Base-by-base conservation (phyloP, 1,140 invertebrate genomes). In the Drosophila rhopaloa region DNA sequence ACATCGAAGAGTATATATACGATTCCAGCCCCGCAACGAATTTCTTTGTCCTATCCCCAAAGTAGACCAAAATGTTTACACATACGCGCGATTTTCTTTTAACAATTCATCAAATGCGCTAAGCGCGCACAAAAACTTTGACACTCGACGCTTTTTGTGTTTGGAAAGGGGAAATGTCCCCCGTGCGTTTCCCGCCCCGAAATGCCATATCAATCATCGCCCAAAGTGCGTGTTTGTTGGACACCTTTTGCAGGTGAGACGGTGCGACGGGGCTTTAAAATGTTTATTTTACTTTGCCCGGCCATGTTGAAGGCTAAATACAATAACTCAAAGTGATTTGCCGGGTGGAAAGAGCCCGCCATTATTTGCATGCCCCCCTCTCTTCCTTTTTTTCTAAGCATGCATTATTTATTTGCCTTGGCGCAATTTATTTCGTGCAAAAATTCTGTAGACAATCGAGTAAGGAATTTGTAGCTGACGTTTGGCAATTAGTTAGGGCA, bases 81-180 rank as follows among this genome's bases (percentile, higher is more conserved):
- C 84, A 88, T 89, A 88, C 81, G 84, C 84, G 76, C 85, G 81
- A 89, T 89, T 88, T 88, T 84, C 84, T 88, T 89, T 88, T 74
- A 88, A 88, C 84, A 88, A 88, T 88, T 88, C 84, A 88, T 88
- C 84, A 88, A 88, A 80, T 68, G 84, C 85, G 84, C 81, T 89
- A 84, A 88, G 85, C 77, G 85, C 76, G 68, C 76, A 74, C 84
- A 81, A 65, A 79, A 88, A 88, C 84, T 88, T 88, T 90, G 84
- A 88, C 84, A 88, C 85, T 80, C 84, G 66, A 88, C 76, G 84
- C 66, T 65, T 50, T 71, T 66, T 68, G 61, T 79, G 76, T 67
- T 72, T 72, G 62, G 19, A 5, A 43, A 9, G 62, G 13, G 44
- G 50, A 41, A 60, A 54, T 54, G 43, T 27, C 19, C 48, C 27